A percentile compares a stretch with the other conserved stretches of the same genome.
These are phyloP conservation scores for Drosophila hydei DNA, from an alignment of 1,140 invertebrate genomes.

Conservation along the genomic window DNA sequence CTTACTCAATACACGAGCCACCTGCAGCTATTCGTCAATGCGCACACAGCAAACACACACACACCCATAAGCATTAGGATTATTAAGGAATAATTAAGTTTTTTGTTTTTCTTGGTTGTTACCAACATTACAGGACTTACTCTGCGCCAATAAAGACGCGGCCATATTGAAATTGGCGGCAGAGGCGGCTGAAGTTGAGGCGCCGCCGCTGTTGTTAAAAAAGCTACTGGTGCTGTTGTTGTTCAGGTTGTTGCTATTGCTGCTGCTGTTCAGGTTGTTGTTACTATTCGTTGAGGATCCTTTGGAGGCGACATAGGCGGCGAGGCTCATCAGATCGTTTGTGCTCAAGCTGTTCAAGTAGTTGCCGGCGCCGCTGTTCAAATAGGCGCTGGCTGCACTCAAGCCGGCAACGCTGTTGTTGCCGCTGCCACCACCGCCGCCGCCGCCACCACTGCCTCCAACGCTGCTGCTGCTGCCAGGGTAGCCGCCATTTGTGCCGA, in stretches of 20 bases:
- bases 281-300: constrained; percentile 36
- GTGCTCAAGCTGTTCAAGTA: constrained; percentile 75
- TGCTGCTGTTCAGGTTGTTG: constrained; percentile 27
- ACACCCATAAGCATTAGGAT: neutral
- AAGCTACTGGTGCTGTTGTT: constrained; percentile 16
- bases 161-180: constrained; percentile 84
- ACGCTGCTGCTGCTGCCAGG: constrained; percentile 10
- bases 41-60: neutral
- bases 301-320: constrained; percentile 74
- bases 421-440: constrained; percentile 3
- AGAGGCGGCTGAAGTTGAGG: constrained; percentile 57
- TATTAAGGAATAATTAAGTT: constrained; percentile 3
- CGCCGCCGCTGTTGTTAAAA: constrained; percentile 32
- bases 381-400: constrained; percentile 56
- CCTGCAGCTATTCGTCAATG: neutral
- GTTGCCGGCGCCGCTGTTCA: constrained; percentile 58
- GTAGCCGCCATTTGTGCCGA: constrained; percentile 32
- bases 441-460: constrained; percentile 22
- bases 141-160: constrained; percentile 90
- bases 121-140: constrained; percentile 87
- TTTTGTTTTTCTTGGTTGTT: constrained; percentile 71
- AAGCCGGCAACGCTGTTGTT: constrained; percentile 14
- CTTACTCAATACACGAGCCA: too few relatives aligned
- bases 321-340: constrained; percentile 77
- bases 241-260: constrained; percentile 19